Conservation (phyloP, 2,797 vertebrate genomes). For the Zenarchopterus dispar region DNA sequence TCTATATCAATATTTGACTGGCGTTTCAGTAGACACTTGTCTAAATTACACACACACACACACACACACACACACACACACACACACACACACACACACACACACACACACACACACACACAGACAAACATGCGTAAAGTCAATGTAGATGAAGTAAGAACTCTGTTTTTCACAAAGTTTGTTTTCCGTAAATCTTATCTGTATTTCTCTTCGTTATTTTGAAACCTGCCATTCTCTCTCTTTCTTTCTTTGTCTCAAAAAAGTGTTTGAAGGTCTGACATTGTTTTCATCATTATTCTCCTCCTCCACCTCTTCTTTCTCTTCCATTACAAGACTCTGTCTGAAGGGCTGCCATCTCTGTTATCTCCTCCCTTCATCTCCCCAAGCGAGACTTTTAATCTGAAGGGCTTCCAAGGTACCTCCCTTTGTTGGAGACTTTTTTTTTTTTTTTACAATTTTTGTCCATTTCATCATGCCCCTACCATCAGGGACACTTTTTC, state of each 20-base stretch:
- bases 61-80: not conserved
- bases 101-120: too few species aligned
- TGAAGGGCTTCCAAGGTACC: constrained; percentile 10
- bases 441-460: not conserved
- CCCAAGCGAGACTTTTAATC: constrained; percentile 12
- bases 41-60: not conserved
- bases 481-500: too few species aligned
- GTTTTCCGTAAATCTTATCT: constrained; percentile 9
- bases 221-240: constrained; percentile 29
- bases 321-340: constrained; percentile 17
- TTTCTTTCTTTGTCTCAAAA: constrained; percentile 1
- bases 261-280: constrained; percentile 42
- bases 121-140: not conserved
- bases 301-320: constrained; percentile 18
- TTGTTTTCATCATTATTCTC: constrained; percentile 42
- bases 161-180: constrained; percentile 8
- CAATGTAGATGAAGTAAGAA: not conserved
- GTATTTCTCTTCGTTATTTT: constrained; percentile 29
- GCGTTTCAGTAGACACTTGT: not conserved
- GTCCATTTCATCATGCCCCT: too few species aligned
- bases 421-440: not conserved
- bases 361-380: constrained; percentile 7
- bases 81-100: not conserved
- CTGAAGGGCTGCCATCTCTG: constrained; percentile 33
- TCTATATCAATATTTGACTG: not conserved